Percentiles rank a stretch among this genome's conserved stretches.
Evolutionary conservation across 2,888 invertebrate species (phyloP).

Genomic region (Drosophila hamatofila): DNA sequence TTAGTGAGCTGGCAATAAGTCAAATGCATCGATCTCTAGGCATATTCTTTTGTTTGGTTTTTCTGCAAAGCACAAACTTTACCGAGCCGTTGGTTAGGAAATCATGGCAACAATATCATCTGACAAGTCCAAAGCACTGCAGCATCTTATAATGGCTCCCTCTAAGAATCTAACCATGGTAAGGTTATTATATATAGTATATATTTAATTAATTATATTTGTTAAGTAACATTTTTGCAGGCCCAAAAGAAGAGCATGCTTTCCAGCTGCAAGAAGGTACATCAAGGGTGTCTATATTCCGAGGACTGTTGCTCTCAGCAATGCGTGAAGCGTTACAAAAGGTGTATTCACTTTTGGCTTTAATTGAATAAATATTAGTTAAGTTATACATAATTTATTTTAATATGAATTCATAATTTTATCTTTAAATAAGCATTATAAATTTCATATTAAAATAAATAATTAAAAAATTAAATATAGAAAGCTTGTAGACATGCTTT

Average conservation of each 20-base stretch:
- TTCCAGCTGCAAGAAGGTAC: background rate
- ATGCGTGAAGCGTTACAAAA: background rate
- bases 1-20: background rate
- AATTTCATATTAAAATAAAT: no score
- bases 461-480: no score
- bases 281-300: background rate
- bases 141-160: background rate
- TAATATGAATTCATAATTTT: no score
- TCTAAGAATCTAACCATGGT: slow-evolving; percentile 8
- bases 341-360: background rate
- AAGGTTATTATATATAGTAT: background rate
- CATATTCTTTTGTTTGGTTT: background rate
- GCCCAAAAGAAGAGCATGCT: background rate
- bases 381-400: background rate
- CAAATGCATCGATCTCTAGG: background rate
- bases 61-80: background rate
- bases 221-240: background rate
- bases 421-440: no score
- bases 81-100: background rate
- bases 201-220: background rate
- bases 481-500: no score
- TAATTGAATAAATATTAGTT: background rate
- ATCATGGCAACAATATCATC: background rate
- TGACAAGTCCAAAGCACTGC: background rate
- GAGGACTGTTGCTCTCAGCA: slow-evolving; percentile 8